Evolutionary conservation across 2,113 vertebrate genomes (phyloP).

Genomic region (Grantiella picta): DNA sequence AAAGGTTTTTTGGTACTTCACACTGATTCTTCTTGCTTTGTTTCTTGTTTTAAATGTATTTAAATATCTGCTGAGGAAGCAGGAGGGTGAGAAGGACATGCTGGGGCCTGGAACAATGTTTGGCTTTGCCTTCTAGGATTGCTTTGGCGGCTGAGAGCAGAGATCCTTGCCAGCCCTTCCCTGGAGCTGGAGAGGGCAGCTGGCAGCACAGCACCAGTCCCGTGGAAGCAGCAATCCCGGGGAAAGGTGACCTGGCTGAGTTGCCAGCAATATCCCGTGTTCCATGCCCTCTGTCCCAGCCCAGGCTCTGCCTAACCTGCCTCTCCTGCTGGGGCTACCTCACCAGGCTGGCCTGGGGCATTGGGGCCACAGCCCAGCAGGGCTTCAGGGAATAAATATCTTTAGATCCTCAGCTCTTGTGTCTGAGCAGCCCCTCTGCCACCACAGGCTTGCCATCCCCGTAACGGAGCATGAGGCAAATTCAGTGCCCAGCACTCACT

Average conservation of each 20-base stretch:
- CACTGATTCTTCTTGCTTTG: background rate
- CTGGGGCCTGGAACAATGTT: background rate
- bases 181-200: background rate
- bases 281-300: background rate
- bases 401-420: rapidly evolving
- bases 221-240: rapidly evolving
- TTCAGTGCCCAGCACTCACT: rapidly evolving
- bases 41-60: background rate
- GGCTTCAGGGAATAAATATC: background rate
- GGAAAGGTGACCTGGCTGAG: background rate
- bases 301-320: background rate
- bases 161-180: background rate
- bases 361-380: too few relatives aligned
- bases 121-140: background rate
- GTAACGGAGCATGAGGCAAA: background rate
- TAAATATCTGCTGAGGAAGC: background rate
- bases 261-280: rapidly evolving
- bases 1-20: constrained; percentile 71
- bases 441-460: rapidly evolving
- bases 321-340: background rate
- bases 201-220: background rate
- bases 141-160: rapidly evolving
- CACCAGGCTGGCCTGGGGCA: rapidly evolving
- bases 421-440: background rate
- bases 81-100: background rate